Conservation (phyloP, 2,113 vertebrate species). For the Mustelus asterias region DNA sequence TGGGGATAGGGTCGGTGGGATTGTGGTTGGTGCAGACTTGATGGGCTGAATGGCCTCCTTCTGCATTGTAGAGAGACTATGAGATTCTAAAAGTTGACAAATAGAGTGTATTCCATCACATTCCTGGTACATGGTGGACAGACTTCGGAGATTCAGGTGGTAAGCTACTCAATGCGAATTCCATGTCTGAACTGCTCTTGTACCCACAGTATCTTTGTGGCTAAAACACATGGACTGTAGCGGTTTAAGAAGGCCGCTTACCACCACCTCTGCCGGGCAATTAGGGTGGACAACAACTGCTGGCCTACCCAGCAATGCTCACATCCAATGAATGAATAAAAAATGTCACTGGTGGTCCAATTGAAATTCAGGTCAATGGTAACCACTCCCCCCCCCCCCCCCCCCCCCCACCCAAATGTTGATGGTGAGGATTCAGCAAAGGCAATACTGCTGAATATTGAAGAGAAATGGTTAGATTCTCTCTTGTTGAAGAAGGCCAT, state of each 20-base stretch:
- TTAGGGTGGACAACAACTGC: neutral
- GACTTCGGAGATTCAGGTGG: neutral
- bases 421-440: neutral
- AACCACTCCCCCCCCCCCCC: no score
- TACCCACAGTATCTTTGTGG: neutral
- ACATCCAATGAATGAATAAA: neutral
- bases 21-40: no score
- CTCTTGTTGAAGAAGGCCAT: neutral
- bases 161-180: neutral
- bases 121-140: neutral
- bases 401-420: no score
- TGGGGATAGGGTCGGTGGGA: no score
- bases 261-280: neutral
- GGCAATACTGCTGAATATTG: neutral
- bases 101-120: neutral
- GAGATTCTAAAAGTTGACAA: neutral
- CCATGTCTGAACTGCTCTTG: no score
- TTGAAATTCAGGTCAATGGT: neutral
- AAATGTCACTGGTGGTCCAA: neutral
- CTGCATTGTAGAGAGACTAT: no score
- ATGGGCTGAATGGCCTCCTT: no score
- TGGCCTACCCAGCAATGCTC: neutral
- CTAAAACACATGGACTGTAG: neutral
- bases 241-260: neutral
- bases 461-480: neutral